Conservation (phyloP, 2,113 vertebrate genomes). For the Conger conger region DNA sequence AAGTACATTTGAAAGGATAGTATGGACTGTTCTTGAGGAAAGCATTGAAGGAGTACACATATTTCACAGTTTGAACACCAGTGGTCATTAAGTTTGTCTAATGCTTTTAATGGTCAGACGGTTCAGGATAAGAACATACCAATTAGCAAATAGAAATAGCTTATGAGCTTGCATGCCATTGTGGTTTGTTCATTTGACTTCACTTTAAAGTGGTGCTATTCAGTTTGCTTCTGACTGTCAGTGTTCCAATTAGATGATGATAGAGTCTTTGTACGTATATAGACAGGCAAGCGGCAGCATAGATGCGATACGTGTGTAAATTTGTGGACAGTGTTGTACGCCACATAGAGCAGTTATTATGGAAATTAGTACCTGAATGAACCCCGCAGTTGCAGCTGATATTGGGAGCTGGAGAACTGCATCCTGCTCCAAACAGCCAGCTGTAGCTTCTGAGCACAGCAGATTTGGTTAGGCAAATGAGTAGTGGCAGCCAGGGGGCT, state of each 20-base stretch:
- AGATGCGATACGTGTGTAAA: not conserved
- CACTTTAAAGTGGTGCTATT: not conserved
- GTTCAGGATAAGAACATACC: not conserved
- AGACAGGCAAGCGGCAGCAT: not conserved
- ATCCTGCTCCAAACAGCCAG: constrained; percentile 4
- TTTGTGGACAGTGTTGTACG: not conserved
- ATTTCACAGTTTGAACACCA: too few relatives aligned
- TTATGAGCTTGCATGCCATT: not conserved
- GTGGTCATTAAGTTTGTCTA: too few relatives aligned
- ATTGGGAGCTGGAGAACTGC: not conserved
- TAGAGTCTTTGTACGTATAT: not conserved
- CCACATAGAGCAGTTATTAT: not conserved
- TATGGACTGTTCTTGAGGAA: too few relatives aligned
- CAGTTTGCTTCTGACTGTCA: not conserved
- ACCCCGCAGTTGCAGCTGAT: constrained; percentile 33
- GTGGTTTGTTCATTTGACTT: too few relatives aligned
- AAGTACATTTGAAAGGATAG: not conserved
- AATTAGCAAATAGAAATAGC: not conserved
- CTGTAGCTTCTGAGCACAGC: constrained; percentile 32
- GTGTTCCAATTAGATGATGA: not conserved
- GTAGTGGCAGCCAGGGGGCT: constrained; percentile 39
- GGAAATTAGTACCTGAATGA: not conserved
- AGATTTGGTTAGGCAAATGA: constrained; percentile 60
- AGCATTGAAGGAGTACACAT: not conserved
- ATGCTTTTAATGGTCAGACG: not conserved